A percentile compares a stretch with the other conserved stretches of the same genome.
phyloP scores from a whole-genome alignment of 2,113 vertebrate genomes.

The Cercopithecus mona region DNA sequence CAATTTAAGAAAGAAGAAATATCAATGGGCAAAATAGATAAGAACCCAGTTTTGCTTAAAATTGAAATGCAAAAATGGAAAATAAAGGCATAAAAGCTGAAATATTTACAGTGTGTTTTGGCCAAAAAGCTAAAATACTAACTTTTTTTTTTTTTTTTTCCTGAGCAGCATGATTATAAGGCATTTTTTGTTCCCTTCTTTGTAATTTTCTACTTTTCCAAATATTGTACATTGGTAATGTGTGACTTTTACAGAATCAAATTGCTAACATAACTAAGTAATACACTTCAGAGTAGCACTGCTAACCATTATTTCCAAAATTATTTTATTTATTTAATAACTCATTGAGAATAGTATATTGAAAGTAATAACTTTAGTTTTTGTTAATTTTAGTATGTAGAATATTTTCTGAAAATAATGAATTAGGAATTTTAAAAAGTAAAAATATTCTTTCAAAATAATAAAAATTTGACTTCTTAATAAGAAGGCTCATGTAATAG shows the following conservation, averaged over 20 bases:
- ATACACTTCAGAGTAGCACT: neutral
- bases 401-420: neutral
- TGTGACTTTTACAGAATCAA: slow-evolving; percentile 5
- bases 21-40: neutral
- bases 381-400: neutral
- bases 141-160: neutral
- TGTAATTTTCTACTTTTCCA: neutral
- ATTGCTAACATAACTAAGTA: neutral
- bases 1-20: neutral
- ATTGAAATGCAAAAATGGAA: neutral
- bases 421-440: neutral
- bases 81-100: neutral
- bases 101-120: neutral
- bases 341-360: neutral
- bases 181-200: neutral
- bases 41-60: neutral
- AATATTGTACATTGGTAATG: neutral
- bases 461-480: neutral
- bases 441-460: neutral
- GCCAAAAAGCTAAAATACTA: neutral
- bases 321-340: neutral
- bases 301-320: neutral
- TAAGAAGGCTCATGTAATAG: neutral
- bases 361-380: neutral
- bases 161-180: neutral